Percentiles rank a stretch among this genome's conserved stretches.
phyloP scores from a whole-genome alignment of 2,888 invertebrate species.

The Ennomos fuscantarius region DNA sequence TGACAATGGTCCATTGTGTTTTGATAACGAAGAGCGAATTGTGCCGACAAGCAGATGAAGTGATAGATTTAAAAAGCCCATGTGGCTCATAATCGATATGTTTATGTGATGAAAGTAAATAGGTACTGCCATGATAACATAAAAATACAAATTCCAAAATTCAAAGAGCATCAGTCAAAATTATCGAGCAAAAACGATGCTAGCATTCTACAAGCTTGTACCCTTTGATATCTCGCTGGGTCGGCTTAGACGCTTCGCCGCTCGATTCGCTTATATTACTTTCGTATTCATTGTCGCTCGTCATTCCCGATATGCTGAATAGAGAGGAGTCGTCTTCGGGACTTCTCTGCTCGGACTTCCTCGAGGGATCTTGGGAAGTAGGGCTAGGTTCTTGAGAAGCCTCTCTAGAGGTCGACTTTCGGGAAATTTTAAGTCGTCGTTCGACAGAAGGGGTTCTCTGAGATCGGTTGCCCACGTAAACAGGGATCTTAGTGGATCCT shows the following conservation, averaged over 20 bases:
- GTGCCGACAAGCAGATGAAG: conserved; percentile 44
- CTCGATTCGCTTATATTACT: conserved; percentile 83
- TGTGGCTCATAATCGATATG: conserved; percentile 29
- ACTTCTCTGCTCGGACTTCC: conserved; percentile 81
- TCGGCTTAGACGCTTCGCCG: conserved; percentile 78
- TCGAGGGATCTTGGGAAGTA: conserved; percentile 75
- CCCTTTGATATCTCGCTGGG: conserved; percentile 80
- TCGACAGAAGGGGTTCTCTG: conserved; percentile 84
- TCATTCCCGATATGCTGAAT: conserved; percentile 85
- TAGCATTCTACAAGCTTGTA: conserved; percentile 80
- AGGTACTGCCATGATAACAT: conserved; percentile 36
- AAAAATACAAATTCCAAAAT: conserved; percentile 50
- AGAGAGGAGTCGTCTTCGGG: conserved; percentile 84
- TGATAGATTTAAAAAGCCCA: conserved; percentile 29
- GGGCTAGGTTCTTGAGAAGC: conserved; percentile 78
- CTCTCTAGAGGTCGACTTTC: conserved; percentile 71
- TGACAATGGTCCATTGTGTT: conserved; percentile 13
- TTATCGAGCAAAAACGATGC: conserved; percentile 73
- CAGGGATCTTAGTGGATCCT: conserved; percentile 90
- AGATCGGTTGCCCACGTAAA: conserved; percentile 87
- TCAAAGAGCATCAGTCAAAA: conserved; percentile 73
- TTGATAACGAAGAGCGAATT: conserved; percentile 22
- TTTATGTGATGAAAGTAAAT: conserved; percentile 45
- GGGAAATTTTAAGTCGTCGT: conserved; percentile 61
- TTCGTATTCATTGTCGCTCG: conserved; percentile 84